Evolutionary conservation across 2,888 invertebrate genomes (phyloP), one percentile per base, ranked within the genome.

Genomic region (Ichneumoninae sp.): DNA sequence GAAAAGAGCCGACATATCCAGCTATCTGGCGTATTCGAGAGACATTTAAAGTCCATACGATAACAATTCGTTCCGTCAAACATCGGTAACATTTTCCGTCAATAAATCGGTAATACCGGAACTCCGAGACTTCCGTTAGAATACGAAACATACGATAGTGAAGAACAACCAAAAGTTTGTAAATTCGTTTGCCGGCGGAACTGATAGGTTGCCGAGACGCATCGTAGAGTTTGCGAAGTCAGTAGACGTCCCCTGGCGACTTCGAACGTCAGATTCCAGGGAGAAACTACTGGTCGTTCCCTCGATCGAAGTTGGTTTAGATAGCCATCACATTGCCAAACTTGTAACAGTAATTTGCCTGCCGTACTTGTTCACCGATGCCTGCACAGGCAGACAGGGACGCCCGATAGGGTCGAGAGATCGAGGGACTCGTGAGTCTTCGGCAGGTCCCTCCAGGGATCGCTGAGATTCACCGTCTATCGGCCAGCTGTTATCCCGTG

Each of bases 271-370:
- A 57, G 57, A 50, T 70, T 50, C n/a, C 26, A 36, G 19, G 70
- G 33, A 66, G 40, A 68, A 79, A 54, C 62, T 74, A 65, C 44
- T 4, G 44, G 44, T 44, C 44, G 44, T 22, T 62, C 44, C 19
- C 50, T 52, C 26, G 79, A 80, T 76, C 75, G 66, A 71, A 80
- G 75, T 80, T 44, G 44, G 44, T 57, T 80, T 75, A 62, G 83
- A 82, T 82, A 82, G 66, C 66, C 71, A 76, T 82, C 76, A 47
- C 36, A 82, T 75, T 71, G 60, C 22, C 65, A 75, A 83, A 79
- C 83, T 83, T 75, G 70, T 80, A 70, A 75, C 79, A 75, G 83
- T 79, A 79, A 83, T 83, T 79, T 83, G 69, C 40, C 75, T 68
- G 30, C 75, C 83, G 74, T 80, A 65, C 75, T 65, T 70, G 65